These are phyloP conservation scores for Taenioides sp. DNA, from an alignment of 2,797 vertebrate species.

Conservation along the genomic window DNA sequence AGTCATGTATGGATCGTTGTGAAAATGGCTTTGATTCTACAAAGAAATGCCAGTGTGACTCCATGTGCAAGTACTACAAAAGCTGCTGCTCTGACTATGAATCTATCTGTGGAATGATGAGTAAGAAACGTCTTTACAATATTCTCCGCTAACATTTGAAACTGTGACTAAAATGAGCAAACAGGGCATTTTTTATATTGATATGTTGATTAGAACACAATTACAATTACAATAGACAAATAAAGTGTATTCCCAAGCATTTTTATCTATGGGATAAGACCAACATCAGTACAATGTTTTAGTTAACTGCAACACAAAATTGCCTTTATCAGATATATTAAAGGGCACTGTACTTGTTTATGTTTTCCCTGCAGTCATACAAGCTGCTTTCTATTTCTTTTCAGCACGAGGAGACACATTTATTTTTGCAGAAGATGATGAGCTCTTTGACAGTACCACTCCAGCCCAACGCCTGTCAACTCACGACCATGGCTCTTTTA, in stretches of 20 bases:
- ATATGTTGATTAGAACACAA: background rate
- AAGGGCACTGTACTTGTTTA: background rate
- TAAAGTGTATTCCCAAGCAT: background rate
- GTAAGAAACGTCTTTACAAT: constrained; percentile 65
- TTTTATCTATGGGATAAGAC: background rate
- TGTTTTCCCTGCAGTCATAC: background rate
- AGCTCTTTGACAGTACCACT: constrained; percentile 38
- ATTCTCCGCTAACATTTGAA: background rate
- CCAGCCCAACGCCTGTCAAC: rapidly evolving
- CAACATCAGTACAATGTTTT: background rate
- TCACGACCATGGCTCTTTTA: background rate
- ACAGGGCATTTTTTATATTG: background rate
- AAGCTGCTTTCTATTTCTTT: constrained; percentile 20
- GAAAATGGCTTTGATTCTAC: constrained; percentile 78
- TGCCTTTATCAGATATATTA: background rate
- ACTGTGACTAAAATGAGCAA: background rate
- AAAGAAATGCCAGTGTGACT: constrained; percentile 89
- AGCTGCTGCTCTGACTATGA: constrained; percentile 90
- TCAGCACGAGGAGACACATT: constrained; percentile 92
- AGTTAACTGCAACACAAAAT: background rate
- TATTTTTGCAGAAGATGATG: constrained; percentile 75
- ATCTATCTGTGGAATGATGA: constrained; percentile 76
- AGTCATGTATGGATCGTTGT: constrained; percentile 86
- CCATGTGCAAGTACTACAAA: constrained; percentile 89
- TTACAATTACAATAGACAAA: background rate